Conservation (phyloP, 2,797 vertebrate genomes). For the Gobio occitaniae region DNA sequence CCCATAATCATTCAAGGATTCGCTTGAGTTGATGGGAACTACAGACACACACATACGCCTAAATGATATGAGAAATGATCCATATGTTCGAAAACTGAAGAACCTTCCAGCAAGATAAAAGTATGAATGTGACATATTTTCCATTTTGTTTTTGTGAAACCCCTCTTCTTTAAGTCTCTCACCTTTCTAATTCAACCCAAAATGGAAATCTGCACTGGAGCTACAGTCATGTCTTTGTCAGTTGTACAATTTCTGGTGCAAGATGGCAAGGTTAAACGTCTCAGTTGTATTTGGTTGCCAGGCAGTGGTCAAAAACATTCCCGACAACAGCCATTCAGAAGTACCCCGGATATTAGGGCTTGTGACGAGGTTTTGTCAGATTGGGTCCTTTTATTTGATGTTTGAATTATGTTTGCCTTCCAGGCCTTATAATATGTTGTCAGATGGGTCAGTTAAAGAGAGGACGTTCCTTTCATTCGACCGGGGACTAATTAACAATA, state of each 20-base stretch:
- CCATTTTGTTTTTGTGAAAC: background rate
- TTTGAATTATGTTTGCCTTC: conserved; percentile 11
- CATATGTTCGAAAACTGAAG: background rate
- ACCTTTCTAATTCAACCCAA: conserved; percentile 7
- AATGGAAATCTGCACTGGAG: background rate
- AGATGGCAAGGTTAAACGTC: conserved; percentile 32
- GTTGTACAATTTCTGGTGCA: conserved; percentile 3
- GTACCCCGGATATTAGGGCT: background rate
- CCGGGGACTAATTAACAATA: conserved; percentile 14
- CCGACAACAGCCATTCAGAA: background rate
- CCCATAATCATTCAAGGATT: conserved; percentile 43
- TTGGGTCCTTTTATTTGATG: conserved; percentile 22
- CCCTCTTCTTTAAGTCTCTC: background rate
- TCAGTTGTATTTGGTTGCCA: conserved; percentile 16
- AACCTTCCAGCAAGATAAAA: background rate
- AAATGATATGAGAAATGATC: conserved; percentile 6
- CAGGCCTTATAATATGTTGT: conserved; percentile 9
- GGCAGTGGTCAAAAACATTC: conserved; percentile 27
- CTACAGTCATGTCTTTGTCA: conserved; percentile 29
- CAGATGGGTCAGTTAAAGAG: background rate
- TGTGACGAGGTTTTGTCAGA: conserved; percentile 1
- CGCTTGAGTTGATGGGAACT: conserved; percentile 40
- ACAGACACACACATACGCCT: conserved; percentile 3
- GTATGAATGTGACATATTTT: background rate
- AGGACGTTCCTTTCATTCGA: background rate